A percentile compares a stretch with the other conserved stretches of the same genome.
Conservation (phyloP, 2,888 invertebrate species). For the Linnaemya vulpina region DNA sequence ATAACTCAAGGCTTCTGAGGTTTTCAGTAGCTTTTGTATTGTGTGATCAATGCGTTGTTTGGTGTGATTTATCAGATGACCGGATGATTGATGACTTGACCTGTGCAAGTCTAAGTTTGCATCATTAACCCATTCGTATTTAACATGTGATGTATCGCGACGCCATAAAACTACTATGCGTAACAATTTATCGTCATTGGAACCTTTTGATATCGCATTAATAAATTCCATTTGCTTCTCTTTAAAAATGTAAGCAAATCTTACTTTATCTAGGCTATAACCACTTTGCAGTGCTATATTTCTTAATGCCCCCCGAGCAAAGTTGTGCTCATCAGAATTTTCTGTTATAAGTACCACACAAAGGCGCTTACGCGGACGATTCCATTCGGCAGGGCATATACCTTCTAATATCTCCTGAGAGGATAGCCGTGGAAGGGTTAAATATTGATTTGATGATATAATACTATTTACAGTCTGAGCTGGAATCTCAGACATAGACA, state of each 20-base stretch:
- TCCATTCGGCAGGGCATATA: conserved; percentile 93
- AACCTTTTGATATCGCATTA: conserved; percentile 85
- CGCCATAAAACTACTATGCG: conserved; percentile 96
- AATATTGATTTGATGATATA: conserved; percentile 93
- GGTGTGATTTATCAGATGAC: conserved; percentile 87
- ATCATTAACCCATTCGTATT: conserved; percentile 92
- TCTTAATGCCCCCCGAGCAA: conserved; percentile 87
- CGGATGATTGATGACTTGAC: conserved; percentile 81
- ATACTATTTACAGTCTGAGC: conserved; percentile 94
- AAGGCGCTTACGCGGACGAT: conserved; percentile 88
- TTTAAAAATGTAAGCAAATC: conserved; percentile 94
- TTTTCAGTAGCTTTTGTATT: conserved; percentile 88
- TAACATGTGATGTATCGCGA: conserved; percentile 91
- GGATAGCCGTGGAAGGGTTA: conserved; percentile 93
- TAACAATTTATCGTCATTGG: conserved; percentile 86
- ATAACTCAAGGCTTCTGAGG: conserved; percentile 89
- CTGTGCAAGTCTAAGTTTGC: conserved; percentile 78
- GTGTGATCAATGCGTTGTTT: conserved; percentile 88
- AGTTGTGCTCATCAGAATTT: conserved; percentile 83
- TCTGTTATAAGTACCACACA: conserved; percentile 92
- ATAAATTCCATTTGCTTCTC: conserved; percentile 90
- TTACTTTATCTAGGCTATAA: conserved; percentile 87
- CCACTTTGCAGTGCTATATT: conserved; percentile 88
- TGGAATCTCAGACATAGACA: conserved; percentile 95
- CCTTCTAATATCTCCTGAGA: conserved; percentile 89